Percentiles rank a stretch among this genome's conserved stretches.
Conservation (phyloP, 1,140 invertebrate genomes). For the Ceratosolen solmsi region DNA sequence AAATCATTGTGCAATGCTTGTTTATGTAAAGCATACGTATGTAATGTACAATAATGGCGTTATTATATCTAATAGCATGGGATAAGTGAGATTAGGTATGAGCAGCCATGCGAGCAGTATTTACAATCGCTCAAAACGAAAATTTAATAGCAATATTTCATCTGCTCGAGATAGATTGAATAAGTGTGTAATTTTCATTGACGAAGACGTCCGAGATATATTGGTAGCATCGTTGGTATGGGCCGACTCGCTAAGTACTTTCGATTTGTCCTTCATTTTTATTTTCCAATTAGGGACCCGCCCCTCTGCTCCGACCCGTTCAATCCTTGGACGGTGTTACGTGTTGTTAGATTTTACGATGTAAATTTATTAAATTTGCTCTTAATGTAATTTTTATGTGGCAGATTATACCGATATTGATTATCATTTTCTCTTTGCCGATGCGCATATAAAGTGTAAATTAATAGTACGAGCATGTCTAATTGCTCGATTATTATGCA, state of each 20-base stretch:
- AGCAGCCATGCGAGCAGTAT: neutral
- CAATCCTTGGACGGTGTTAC: too few relatives aligned
- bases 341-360: too few relatives aligned
- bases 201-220: neutral
- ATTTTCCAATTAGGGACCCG: neutral
- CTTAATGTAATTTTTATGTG: neutral
- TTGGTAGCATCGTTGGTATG: neutral
- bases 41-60: neutral
- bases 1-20: too few relatives aligned
- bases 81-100: neutral
- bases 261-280: conserved; percentile 4
- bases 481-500: neutral
- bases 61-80: neutral
- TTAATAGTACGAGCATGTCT: neutral
- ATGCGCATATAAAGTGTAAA: neutral
- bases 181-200: neutral
- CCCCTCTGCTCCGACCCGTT: neutral
- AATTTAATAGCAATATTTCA: conserved; percentile 6
- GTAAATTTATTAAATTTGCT: neutral
- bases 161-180: neutral
- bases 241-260: neutral
- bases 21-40: neutral
- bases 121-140: neutral
- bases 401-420: neutral
- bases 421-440: conserved; percentile 21